These are phyloP conservation scores for Acronicta aceris DNA, from an alignment of 2,888 invertebrate genomes.

Conservation along the genomic window DNA sequence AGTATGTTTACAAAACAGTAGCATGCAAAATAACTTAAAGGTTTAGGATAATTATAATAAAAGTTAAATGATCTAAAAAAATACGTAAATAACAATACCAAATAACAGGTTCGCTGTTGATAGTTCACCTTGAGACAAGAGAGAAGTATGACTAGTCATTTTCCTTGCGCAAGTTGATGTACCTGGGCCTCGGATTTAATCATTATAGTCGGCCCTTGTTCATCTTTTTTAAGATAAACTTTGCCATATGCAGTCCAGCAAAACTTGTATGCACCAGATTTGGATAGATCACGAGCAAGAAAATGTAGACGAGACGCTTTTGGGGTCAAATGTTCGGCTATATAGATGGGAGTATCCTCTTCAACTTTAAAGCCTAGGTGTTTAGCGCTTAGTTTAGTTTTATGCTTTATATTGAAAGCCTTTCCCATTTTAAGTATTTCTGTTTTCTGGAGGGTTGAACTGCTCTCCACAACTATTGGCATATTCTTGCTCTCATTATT, in stretches of 20 bases:
- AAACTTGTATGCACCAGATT: neutral
- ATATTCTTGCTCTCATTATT: conserved; percentile 2
- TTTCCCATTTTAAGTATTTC: too few relatives aligned
- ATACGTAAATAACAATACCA: too few relatives aligned
- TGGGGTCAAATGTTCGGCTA: neutral
- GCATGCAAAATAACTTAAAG: too few relatives aligned
- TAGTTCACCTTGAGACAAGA: too few relatives aligned
- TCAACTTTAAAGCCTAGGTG: conserved; percentile 2
- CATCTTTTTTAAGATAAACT: neutral
- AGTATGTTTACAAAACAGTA: too few relatives aligned
- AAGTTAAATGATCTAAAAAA: too few relatives aligned
- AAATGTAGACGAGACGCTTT: neutral
- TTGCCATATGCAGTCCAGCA: neutral
- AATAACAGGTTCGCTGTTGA: too few relatives aligned
- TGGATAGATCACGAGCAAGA: neutral
- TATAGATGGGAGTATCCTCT: neutral
- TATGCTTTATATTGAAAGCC: too few relatives aligned
- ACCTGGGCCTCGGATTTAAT: neutral
- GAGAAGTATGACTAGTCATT: too few relatives aligned
- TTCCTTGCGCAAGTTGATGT: neutral
- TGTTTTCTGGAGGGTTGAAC: neutral
- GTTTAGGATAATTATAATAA: too few relatives aligned
- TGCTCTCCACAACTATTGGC: conserved; percentile 1
- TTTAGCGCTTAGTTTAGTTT: conserved; percentile 1
- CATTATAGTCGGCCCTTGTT: neutral